phyloP scores from a whole-genome alignment of 2,797 vertebrate genomes.

The Schizopygopsis malacanthus region DNA sequence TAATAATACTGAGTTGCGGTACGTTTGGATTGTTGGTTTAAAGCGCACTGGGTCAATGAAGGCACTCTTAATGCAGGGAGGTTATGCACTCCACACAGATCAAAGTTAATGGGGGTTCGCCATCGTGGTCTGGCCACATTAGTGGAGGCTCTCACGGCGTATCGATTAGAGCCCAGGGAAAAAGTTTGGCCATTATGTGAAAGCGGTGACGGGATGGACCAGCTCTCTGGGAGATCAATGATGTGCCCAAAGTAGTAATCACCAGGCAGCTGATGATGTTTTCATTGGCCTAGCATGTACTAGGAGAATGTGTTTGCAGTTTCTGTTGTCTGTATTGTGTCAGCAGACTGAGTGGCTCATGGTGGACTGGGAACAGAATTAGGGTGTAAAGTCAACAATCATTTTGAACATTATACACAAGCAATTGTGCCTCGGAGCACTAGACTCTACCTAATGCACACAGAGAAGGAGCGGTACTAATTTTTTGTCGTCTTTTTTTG shows the following conservation, averaged over 20 bases:
- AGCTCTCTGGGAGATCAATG: slow-evolving; percentile 78
- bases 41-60: slow-evolving; percentile 33
- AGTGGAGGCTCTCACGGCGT: slow-evolving; percentile 67
- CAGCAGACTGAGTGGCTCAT: slow-evolving; percentile 42
- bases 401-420: slow-evolving; percentile 23
- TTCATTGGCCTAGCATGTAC: slow-evolving; percentile 73
- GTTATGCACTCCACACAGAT: slow-evolving; percentile 61
- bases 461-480: slow-evolving; percentile 1
- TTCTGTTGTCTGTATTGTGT: slow-evolving; percentile 42
- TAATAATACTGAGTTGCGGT: slow-evolving; percentile 65
- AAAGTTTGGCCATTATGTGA: slow-evolving; percentile 80
- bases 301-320: slow-evolving; percentile 58
- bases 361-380: slow-evolving; percentile 33
- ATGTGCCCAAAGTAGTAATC: slow-evolving; percentile 78
- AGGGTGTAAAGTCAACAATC: slow-evolving; percentile 33
- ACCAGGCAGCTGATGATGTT: slow-evolving; percentile 76
- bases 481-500: slow-evolving; percentile 3
- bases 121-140: slow-evolving; percentile 62
- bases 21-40: slow-evolving; percentile 50
- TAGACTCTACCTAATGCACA: slow-evolving; percentile 7
- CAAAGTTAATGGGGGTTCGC: slow-evolving; percentile 65
- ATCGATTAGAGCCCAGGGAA: slow-evolving; percentile 78
- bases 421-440: slow-evolving; percentile 25
- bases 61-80: slow-evolving; percentile 51
- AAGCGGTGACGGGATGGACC: slow-evolving; percentile 74